Evolutionary conservation across 2,113 vertebrate species (phyloP), one percentile per base, ranked within the genome.

Genomic region (Heterotilapia buettikoferi): DNA sequence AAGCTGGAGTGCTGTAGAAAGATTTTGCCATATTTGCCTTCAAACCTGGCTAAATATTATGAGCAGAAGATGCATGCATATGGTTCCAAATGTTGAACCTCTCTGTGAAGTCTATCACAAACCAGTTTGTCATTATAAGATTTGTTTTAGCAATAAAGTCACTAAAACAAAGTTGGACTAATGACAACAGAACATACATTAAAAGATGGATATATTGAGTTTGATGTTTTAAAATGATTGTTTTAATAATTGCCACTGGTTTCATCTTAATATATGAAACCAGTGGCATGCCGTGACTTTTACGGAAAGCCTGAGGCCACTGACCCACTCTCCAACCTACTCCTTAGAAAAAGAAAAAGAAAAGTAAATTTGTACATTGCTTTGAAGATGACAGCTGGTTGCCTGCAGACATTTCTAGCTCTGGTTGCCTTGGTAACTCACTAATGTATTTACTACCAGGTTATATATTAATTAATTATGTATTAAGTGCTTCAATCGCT

Each of bases 31-130:
- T 71, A 87, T 91, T 88, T 84, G 31, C n/a, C 66, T 88, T 85
- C 73, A 79, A 71, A 87, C 47, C 31, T 36, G 14, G 45, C 5
- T 56, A 85, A 90, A 92, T 66, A 88, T 90, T 87, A 84, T 84
- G 50, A 61, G 43, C 78, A 79, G 82, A 59, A 10, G 59, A 86
- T 47, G 31, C 4, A 40, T 66, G 45, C 36, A 84, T 59, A 63
- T 85, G 63, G 83, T 26, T 73, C 61, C 61, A 88, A 89, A 84
- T 85, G 56, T 26, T 54, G 24, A 87, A 82, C 45, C 12, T n/a
- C 45, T 57, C 14, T 10, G 13, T 29, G 33, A 50, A 47, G 16
- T 66, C 43, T 1, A 63, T 31, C 6, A 71, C 36, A 80, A 45
- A 57, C 10, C 66, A 79, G 56, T 78, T 57, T 59, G 26, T 33